Percentiles rank a stretch among this genome's conserved stretches.
Conservation (phyloP, 2,797 vertebrate genomes). For the Lacerta agilis region DNA sequence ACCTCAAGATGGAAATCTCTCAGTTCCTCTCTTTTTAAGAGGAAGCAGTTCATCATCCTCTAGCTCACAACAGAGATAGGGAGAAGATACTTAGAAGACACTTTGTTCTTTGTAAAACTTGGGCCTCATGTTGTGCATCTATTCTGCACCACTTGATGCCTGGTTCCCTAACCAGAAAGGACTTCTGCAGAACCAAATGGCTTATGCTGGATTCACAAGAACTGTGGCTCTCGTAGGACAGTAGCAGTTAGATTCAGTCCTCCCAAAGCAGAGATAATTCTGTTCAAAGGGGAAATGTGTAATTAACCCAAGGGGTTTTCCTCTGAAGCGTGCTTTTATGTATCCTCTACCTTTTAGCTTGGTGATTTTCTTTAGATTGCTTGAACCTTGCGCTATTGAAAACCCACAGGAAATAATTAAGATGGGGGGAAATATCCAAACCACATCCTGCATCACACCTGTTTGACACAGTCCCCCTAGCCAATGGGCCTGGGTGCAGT, state of each 20-base stretch:
- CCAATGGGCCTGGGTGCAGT: not conserved
- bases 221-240: not conserved
- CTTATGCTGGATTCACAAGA: not conserved
- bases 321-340: conserved; percentile 28
- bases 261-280: not conserved
- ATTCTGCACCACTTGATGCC: not conserved
- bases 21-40: conserved; percentile 9
- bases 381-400: not conserved
- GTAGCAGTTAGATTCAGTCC: not conserved
- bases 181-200: not conserved
- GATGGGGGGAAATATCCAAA: conserved; percentile 46
- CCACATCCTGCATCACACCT: conserved; percentile 38
- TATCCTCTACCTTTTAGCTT: conserved; percentile 17
- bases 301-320: conserved; percentile 50
- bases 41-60: conserved; percentile 23
- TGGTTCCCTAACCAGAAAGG: too few species aligned
- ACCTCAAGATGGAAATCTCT: conserved; percentile 7
- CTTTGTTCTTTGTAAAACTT: not conserved
- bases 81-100: conserved; percentile 14
- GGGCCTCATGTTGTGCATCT: not conserved
- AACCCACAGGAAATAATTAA: conserved; percentile 45
- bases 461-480: conserved; percentile 8
- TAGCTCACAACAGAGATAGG: conserved; percentile 24
- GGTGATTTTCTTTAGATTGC: conserved; percentile 50
- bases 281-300: conserved; percentile 39